Evolutionary conservation across 1,140 invertebrate species (phyloP).

Genomic region (Proctacanthus coquilletti): DNA sequence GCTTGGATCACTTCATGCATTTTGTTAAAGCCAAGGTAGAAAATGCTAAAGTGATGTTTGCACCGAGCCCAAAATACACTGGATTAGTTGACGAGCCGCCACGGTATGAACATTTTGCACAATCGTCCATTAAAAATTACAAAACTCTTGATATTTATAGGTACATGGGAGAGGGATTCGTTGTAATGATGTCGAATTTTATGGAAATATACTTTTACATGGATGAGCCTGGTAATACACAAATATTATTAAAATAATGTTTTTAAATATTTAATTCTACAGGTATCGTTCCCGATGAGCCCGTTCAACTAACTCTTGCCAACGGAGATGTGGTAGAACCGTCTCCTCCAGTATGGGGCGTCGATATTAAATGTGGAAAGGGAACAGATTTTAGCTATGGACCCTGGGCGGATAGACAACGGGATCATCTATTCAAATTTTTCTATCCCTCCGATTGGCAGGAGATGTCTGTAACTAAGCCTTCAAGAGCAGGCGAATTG

Average conservation of each 20-base stretch:
- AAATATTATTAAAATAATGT: background rate
- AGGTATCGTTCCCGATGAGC: constrained; percentile 75
- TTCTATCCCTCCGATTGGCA: constrained; percentile 89
- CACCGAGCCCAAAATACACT: constrained; percentile 85
- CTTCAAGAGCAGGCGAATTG: constrained; percentile 70
- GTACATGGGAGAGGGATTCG: constrained; percentile 96
- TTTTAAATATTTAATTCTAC: constrained; percentile 6
- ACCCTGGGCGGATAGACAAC: constrained; percentile 93
- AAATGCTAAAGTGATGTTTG: constrained; percentile 87
- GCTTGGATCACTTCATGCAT: constrained; percentile 91
- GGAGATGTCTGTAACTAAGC: constrained; percentile 54
- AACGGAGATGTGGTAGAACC: constrained; percentile 87
- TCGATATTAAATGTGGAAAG: constrained; percentile 93
- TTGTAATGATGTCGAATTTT: constrained; percentile 86
- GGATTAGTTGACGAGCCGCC: constrained; percentile 90
- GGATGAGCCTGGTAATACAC: constrained; percentile 66
- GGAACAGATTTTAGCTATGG: constrained; percentile 95
- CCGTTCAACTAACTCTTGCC: constrained; percentile 74
- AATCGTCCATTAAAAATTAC: constrained; percentile 41
- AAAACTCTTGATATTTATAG: constrained; percentile 22
- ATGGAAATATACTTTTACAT: constrained; percentile 92
- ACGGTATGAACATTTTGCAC: too few species aligned
- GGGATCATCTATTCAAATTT: constrained; percentile 89
- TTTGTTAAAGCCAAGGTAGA: constrained; percentile 88
- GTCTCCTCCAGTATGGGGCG: constrained; percentile 83